A percentile compares a stretch with the other conserved stretches of the same genome.
These are phyloP conservation scores for Gallinago paraguaiae DNA, from an alignment of 2,113 vertebrate species.

Conservation along the genomic window DNA sequence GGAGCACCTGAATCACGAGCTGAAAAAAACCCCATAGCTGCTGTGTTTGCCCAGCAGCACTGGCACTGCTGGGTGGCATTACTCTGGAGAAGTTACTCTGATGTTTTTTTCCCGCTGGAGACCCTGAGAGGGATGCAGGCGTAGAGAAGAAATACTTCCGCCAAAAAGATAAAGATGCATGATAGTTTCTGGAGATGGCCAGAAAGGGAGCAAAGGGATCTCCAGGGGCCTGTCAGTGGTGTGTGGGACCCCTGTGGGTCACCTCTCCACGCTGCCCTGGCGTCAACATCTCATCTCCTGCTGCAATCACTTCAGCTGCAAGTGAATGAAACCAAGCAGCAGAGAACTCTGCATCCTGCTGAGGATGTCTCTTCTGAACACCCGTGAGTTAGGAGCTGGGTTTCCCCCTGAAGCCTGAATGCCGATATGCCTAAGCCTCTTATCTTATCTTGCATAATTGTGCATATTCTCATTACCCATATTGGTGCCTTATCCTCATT, in stretches of 20 bases:
- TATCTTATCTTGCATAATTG: not conserved
- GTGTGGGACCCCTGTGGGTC: fast-evolving
- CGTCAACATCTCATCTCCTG: not conserved
- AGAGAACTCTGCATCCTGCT: fast-evolving
- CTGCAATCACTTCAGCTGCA: not conserved
- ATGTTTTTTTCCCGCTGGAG: not conserved
- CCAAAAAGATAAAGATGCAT: not conserved
- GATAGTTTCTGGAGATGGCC: not conserved
- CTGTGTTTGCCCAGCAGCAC: not conserved
- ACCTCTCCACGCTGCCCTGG: fast-evolving
- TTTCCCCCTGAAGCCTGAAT: not conserved
- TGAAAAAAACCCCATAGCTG: not conserved
- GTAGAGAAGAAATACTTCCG: not conserved
- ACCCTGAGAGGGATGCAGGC: not conserved
- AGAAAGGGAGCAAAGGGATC: not conserved
- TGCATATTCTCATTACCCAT: not conserved
- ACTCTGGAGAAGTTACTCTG: not conserved
- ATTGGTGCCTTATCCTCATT: not conserved
- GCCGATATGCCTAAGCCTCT: not conserved
- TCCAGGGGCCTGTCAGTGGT: not conserved
- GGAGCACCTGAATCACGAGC: not conserved
- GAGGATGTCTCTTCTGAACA: not conserved
- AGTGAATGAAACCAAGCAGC: not conserved
- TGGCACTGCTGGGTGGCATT: not conserved
- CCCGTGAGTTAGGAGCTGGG: not conserved